Evolutionary conservation across 2,797 vertebrate genomes (phyloP).

Genomic region (Cetoscarus ocellatus): DNA sequence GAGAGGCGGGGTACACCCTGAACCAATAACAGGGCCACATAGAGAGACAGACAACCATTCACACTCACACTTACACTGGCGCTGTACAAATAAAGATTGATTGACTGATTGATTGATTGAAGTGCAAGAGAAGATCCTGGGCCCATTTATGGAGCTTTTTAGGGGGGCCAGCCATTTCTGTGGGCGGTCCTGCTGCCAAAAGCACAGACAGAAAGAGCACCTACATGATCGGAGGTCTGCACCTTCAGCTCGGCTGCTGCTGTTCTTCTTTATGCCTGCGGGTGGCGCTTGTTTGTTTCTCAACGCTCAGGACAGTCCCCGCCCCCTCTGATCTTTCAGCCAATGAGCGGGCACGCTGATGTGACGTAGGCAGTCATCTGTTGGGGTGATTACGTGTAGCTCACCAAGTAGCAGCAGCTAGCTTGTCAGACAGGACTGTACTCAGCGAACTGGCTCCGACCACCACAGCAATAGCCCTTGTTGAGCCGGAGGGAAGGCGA

Average conservation of each 20-base stretch:
- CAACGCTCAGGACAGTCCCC: accelerated
- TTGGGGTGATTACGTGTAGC: constrained; percentile 80
- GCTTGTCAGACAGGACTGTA: constrained; percentile 39
- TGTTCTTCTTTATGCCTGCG: not conserved
- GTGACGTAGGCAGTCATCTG: constrained; percentile 69
- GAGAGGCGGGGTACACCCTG: too few relatives aligned
- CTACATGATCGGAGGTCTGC: too few relatives aligned
- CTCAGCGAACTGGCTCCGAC: not conserved
- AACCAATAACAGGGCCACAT: too few relatives aligned
- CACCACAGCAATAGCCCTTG: not conserved
- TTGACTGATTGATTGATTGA: too few relatives aligned
- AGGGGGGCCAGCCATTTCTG: too few relatives aligned
- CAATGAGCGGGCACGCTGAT: constrained; percentile 56
- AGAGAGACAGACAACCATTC: too few relatives aligned
- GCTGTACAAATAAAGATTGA: too few relatives aligned
- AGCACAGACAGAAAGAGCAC: too few relatives aligned
- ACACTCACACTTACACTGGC: too few relatives aligned
- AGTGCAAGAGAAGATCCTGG: too few relatives aligned
- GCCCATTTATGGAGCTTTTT: too few relatives aligned
- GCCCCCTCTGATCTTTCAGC: constrained; percentile 12
- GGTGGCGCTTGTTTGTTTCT: not conserved
- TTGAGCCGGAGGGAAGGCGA: not conserved
- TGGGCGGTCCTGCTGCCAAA: too few relatives aligned
- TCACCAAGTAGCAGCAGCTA: constrained; percentile 53
- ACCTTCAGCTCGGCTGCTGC: not conserved